A percentile compares a stretch with the other conserved stretches of the same genome.
These are phyloP conservation scores for Erinaceus europaeus DNA, from an alignment of 2,113 vertebrate genomes.

Conservation along the genomic window DNA sequence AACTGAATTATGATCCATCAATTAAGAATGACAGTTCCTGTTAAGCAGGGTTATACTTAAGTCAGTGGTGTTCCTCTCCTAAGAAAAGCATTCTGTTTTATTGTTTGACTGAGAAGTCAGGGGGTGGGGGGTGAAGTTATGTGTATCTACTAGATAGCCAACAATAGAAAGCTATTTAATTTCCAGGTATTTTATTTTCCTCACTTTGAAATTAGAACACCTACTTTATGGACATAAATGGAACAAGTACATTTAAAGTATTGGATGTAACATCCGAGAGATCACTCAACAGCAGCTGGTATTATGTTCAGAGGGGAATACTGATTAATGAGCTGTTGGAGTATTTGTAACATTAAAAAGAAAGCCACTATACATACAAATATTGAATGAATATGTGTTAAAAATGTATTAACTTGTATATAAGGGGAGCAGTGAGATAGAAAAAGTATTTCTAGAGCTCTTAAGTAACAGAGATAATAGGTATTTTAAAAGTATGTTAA, in stretches of 20 bases:
- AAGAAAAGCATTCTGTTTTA: background rate
- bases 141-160: background rate
- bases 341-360: slow-evolving; percentile 2
- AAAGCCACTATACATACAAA: background rate
- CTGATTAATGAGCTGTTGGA: background rate
- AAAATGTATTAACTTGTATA: background rate
- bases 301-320: background rate
- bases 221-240: background rate
- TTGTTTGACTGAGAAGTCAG: background rate
- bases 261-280: background rate
- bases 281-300: background rate
- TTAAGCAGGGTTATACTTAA: background rate
- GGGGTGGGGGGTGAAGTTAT: background rate
- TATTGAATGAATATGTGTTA: background rate
- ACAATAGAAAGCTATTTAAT: too few species aligned
- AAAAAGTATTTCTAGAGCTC: background rate
- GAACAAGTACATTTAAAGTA: background rate
- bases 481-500: slow-evolving; percentile 4
- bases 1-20: slow-evolving; percentile 5
- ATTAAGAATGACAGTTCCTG: background rate
- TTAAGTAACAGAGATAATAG: background rate
- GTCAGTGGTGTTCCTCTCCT: background rate
- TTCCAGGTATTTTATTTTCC: background rate
- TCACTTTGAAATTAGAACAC: background rate
- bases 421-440: background rate